Conservation (phyloP, 2,113 vertebrate species). For the Cisticola juncidis region DNA sequence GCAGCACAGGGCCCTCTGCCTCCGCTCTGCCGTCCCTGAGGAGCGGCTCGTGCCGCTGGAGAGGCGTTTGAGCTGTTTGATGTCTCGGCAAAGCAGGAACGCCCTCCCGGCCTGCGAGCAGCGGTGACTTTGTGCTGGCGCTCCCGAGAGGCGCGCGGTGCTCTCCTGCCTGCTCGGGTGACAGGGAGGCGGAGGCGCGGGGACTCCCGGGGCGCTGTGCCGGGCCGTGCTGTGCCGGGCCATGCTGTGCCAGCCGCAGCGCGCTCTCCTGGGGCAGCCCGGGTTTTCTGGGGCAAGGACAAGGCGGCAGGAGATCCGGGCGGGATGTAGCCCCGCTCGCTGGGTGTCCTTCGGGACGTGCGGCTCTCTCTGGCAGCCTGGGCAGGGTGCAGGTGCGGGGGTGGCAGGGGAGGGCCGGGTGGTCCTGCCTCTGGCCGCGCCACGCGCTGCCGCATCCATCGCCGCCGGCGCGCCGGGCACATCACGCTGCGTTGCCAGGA, state of each 20-base stretch:
- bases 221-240: background rate
- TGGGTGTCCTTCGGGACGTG: background rate
- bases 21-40: background rate
- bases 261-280: background rate
- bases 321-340: fast-evolving
- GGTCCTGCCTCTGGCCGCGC: background rate
- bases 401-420: background rate
- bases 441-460: slow-evolving; percentile 9
- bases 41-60: background rate
- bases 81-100: background rate
- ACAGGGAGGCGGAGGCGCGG: background rate
- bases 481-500: slow-evolving; percentile 70
- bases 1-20: background rate
- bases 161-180: background rate
- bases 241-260: background rate
- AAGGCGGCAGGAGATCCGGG: background rate
- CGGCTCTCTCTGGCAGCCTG: fast-evolving
- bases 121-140: fast-evolving
- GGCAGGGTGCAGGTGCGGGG: background rate
- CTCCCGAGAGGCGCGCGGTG: background rate
- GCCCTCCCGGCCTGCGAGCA: background rate
- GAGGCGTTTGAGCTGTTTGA: background rate
- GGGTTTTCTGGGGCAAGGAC: background rate
- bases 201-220: background rate
- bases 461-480: slow-evolving; percentile 10